These are phyloP conservation scores for Mamestra configurata DNA, from an alignment of 1,140 invertebrate genomes.

Conservation along the genomic window DNA sequence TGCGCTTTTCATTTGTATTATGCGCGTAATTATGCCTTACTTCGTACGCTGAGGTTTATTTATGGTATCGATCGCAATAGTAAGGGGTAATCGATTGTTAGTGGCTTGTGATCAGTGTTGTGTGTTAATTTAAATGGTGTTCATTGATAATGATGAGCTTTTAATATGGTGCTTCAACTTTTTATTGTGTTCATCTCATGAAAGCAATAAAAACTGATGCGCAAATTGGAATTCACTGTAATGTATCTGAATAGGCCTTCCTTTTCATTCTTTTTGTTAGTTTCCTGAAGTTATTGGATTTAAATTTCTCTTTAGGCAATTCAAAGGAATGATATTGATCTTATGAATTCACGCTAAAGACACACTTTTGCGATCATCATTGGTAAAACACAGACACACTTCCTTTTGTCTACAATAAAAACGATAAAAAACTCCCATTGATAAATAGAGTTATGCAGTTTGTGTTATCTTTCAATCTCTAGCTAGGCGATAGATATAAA, in stretches of 20 bases:
- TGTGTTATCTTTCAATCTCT: constrained; percentile 50
- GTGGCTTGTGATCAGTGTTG: constrained; percentile 66
- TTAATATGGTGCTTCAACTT: neutral
- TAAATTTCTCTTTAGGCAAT: too few relatives aligned
- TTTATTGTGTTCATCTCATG: too few relatives aligned
- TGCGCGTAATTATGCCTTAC: constrained; percentile 79
- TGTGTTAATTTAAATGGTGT: constrained; percentile 61
- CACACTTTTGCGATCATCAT: neutral
- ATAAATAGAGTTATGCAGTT: constrained; percentile 42
- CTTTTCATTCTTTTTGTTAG: too few relatives aligned
- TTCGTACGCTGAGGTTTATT: constrained; percentile 70
- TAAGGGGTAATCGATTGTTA: constrained; percentile 74
- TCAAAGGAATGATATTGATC: too few relatives aligned
- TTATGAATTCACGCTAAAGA: too few relatives aligned
- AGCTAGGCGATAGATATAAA: constrained; percentile 35
- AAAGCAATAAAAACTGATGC: too few relatives aligned
- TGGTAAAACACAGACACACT: neutral
- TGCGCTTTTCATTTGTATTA: constrained; percentile 82
- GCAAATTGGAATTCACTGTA: too few relatives aligned
- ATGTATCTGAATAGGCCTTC: too few relatives aligned
- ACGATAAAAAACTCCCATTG: constrained; percentile 5
- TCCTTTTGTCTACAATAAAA: neutral
- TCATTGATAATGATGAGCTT: constrained; percentile 44
- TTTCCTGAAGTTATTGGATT: too few relatives aligned
- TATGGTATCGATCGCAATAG: constrained; percentile 65